These are phyloP conservation scores for Odontomachus brunneus DNA, from an alignment of 1,140 invertebrate genomes.

Conservation along the genomic window DNA sequence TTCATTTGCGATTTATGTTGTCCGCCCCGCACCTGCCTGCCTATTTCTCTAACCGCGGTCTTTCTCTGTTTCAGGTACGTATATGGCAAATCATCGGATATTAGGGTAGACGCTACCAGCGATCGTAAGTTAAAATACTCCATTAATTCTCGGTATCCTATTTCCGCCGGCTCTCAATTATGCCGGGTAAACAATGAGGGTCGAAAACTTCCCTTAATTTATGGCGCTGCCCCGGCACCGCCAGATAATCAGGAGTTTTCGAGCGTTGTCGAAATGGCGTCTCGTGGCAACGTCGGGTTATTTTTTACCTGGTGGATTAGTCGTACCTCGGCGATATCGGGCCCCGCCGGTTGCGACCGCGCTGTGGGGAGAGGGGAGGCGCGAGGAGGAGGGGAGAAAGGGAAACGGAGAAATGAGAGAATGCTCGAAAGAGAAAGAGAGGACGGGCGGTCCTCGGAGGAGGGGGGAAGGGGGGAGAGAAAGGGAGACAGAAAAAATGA, in stretches of 20 bases:
- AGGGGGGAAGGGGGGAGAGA: constrained; percentile 31
- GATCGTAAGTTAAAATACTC: constrained; percentile 63
- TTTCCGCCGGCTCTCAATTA: constrained; percentile 63
- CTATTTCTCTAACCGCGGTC: constrained; percentile 43
- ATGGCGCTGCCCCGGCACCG: constrained; percentile 37
- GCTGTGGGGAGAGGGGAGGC: too few relatives aligned
- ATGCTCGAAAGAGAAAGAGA: constrained; percentile 41
- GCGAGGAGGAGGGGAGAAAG: not conserved
- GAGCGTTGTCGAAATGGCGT: constrained; percentile 49
- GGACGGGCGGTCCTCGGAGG: not conserved
- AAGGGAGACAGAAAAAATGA: constrained; percentile 13
- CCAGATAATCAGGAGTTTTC: constrained; percentile 62
- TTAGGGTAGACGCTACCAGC: constrained; percentile 30
- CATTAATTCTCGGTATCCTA: constrained; percentile 54
- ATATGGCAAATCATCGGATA: constrained; percentile 68
- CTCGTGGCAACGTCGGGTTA: constrained; percentile 40
- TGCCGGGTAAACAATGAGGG: constrained; percentile 62
- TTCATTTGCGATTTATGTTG: constrained; percentile 24
- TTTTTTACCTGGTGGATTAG: constrained; percentile 70
- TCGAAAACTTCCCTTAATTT: constrained; percentile 60
- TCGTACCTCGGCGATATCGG: constrained; percentile 68
- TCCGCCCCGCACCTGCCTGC: not conserved
- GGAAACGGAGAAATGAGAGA: constrained; percentile 53
- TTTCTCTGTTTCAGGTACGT: constrained; percentile 81
- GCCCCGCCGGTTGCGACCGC: constrained; percentile 47